Conservation (phyloP, 2,113 vertebrate genomes). For the Todiramphus chloris region DNA sequence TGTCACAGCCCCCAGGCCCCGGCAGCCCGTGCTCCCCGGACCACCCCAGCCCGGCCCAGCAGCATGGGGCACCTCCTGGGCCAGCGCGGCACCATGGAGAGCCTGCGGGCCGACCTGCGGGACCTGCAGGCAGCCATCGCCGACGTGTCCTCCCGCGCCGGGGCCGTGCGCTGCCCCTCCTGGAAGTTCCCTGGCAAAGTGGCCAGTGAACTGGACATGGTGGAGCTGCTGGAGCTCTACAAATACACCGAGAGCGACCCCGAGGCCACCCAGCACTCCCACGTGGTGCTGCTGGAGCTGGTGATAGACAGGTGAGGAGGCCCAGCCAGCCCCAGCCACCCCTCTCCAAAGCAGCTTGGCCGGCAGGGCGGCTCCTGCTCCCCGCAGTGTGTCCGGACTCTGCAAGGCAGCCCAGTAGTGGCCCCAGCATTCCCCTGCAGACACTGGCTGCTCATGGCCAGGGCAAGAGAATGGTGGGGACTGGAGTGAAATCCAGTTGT, state of each 20-base stretch:
- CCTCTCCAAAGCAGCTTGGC: not conserved
- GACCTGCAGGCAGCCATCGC: conserved; percentile 88
- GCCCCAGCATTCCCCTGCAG: not conserved
- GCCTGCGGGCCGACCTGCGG: conserved; percentile 85
- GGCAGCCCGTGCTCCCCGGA: not conserved
- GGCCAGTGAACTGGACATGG: conserved; percentile 87
- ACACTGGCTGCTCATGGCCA: not conserved
- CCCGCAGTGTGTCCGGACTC: accelerated
- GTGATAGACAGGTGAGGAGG: conserved; percentile 90
- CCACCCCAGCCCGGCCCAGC: not conserved
- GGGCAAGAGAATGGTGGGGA: not conserved
- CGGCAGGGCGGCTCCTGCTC: accelerated
- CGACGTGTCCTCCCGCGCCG: conserved; percentile 84
- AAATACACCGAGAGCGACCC: conserved; percentile 80
- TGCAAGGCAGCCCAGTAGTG: accelerated
- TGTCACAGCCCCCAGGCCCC: not conserved
- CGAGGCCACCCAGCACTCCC: conserved; percentile 85
- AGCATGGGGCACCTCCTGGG: conserved; percentile 79
- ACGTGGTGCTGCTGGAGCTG: conserved; percentile 88
- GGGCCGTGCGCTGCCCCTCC: conserved; percentile 81
- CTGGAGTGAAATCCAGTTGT: not conserved
- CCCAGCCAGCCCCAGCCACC: too few relatives aligned
- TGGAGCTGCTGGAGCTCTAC: conserved; percentile 82
- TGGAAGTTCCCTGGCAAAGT: conserved; percentile 93
- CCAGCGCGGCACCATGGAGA: conserved; percentile 85